These are phyloP conservation scores for Oreonectes daqikongensis DNA, from an alignment of 2,797 vertebrate species.

Conservation along the genomic window DNA sequence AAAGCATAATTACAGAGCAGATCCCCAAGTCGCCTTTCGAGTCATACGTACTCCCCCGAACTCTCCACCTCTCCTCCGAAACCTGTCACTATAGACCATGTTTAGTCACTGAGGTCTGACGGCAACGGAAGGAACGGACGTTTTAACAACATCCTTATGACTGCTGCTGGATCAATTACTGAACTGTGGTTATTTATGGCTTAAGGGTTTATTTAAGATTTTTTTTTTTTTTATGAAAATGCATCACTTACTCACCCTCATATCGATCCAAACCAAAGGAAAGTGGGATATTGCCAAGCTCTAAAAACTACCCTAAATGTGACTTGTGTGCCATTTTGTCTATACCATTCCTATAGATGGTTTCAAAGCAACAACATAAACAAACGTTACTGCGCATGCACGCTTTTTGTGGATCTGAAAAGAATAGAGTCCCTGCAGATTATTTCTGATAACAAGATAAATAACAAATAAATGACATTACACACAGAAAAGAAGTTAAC, in stretches of 20 bases:
- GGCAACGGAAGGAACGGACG: neutral
- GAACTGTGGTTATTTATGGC: neutral
- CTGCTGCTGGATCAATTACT: slow-evolving; percentile 12
- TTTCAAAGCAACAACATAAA: too few species aligned
- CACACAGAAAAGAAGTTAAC: too few species aligned
- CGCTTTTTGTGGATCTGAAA: too few species aligned
- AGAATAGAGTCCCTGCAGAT: too few species aligned
- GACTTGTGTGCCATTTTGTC: too few species aligned
- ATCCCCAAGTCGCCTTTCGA: slow-evolving; percentile 37
- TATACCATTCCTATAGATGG: too few species aligned
- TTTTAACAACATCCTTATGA: slow-evolving; percentile 6
- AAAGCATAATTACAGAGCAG: slow-evolving; percentile 45
- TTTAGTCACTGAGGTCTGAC: slow-evolving; percentile 24
- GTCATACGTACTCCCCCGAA: slow-evolving; percentile 29
- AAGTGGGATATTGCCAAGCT: neutral
- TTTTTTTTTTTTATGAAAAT: too few species aligned
- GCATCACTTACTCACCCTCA: neutral
- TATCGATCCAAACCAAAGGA: neutral
- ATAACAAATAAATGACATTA: too few species aligned
- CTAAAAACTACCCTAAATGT: too few species aligned
- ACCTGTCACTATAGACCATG: neutral
- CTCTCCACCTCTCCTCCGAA: slow-evolving; percentile 20
- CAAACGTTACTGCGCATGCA: too few species aligned
- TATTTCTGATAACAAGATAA: too few species aligned
- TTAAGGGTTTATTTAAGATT: too few species aligned